Base-by-base conservation (phyloP, 2,113 vertebrate species). In the Notothenia rossii region DNA sequence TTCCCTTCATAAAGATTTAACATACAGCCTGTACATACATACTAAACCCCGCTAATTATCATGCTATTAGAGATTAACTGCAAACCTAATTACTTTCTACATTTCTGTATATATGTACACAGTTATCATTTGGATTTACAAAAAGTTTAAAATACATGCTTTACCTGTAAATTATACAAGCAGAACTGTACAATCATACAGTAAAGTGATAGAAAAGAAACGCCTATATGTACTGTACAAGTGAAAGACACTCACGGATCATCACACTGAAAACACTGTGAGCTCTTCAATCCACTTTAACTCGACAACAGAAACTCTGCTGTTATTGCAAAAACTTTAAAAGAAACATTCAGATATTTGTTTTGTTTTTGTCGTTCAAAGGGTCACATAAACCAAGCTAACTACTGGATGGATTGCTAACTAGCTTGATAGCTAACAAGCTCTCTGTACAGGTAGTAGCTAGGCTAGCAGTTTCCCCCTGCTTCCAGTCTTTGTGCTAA, bases 131-230 rank as follows among this genome's bases (percentile, higher is more conserved):
- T 83, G 51, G 72, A 86, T 91, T 88, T 91, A 93, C 80, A 94
- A 91, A 95, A 94, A 82, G 70, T 89, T 92, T 93, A 93, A 94
- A 93, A 94, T 91, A 92, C 95, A 95, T 95, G 95, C 94, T 90
- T 90, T 70, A 90, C 67, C 84, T 94, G 90, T 88, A 94, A 94
- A 94, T 95, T 95, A 96, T 96, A 97, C 96, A 97, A 97, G 97
- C 97, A 94, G 96, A 68, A 95, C 95, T 94, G 96, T 97, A 97
- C 97, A 97, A 90, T 96, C 90, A 93, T 95, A 96, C 36, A 40
- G 36, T 40, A 40, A 92, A 95, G 95, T 96, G 95, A 94, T 96
- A 96, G 90, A 96, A 96, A 94, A 96, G 20, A 72, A 88, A 81
- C 36, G 75, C 74, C 73, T 84, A 86, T 86, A 64, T 88, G 73